Base-by-base conservation (phyloP, 2,797 vertebrate genomes). In the Semaprochilodus insignis region DNA sequence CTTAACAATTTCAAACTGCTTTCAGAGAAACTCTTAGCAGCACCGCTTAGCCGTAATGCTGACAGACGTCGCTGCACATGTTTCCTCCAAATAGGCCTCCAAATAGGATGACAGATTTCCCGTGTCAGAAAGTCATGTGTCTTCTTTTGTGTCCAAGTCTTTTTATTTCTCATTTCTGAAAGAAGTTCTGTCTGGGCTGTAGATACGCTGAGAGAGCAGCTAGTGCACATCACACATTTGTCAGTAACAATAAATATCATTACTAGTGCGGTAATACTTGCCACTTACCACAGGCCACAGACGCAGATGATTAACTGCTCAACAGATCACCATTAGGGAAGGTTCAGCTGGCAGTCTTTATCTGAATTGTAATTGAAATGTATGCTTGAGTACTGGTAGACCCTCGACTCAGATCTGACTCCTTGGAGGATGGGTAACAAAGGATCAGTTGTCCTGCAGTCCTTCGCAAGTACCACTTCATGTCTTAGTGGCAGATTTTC, bases 1-100 rank as follows among this genome's bases (percentile, higher is more conserved):
- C 40, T 23, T 70, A 70, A 70, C 67, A 48, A 72, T 54, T 54
- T 72, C 23, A 72, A 54, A 27, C 48, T 54, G 70, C 70, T 25
- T 54, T 31, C 70, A 72, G 15, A 17, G 44, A 54, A 54, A 54
- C 70, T 72, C 48, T 72, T 44, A 54, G 48, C 70, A 31, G 51
- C 23, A 27, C 23, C 23, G 6, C 69, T 71, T n/a, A 16, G 69
- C 69, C n/a, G 5, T 3, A 71, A 71, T 25, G 69, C 69, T 51
- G 40, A 71, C 69, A 71, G 69, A 48, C 8, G 11, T 23, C n/a
- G 48, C 44, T 51, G 48, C 1, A 11, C 44, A 51, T 51, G 21
- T 51, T 25, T 71, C 21, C 48, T 71, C n/a, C 59, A 71, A 25
- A 51, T 71, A 25, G 21, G 69, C 48, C 48, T 48, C 3, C 10